A percentile compares a stretch with the other conserved stretches of the same genome.
phyloP scores from a whole-genome alignment of 2,113 vertebrate genomes.

The Porphyrio hochstetteri region DNA sequence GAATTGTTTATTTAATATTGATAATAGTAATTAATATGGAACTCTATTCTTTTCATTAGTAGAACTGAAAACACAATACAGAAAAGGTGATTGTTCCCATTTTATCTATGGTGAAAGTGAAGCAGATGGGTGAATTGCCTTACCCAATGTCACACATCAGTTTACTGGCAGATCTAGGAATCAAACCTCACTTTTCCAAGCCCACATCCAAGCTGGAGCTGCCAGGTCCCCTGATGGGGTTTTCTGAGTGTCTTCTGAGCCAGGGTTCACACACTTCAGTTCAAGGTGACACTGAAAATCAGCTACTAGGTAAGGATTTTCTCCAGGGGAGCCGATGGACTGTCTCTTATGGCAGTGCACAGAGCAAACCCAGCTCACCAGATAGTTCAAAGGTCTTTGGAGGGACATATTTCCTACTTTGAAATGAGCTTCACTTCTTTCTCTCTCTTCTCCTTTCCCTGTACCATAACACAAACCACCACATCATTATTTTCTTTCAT shows the following conservation, averaged over 20 bases:
- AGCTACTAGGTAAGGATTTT: background rate
- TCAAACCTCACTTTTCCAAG: background rate
- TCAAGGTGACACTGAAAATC: background rate
- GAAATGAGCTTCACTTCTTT: background rate
- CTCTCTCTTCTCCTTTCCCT: background rate
- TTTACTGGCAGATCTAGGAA: background rate
- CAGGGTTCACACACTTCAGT: background rate
- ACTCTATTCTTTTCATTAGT: background rate
- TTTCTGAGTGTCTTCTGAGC: background rate
- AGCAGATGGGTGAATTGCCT: background rate
- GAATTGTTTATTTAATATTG: background rate
- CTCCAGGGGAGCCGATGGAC: background rate
- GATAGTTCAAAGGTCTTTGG: background rate
- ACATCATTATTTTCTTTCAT: background rate
- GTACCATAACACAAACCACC: background rate
- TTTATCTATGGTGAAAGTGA: background rate
- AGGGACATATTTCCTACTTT: background rate
- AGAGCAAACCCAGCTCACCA: background rate
- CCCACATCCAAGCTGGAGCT: background rate
- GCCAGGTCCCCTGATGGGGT: background rate
- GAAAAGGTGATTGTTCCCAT: background rate
- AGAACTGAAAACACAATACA: background rate
- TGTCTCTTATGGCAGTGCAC: background rate
- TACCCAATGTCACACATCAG: background rate
- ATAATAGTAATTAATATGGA: background rate